Evolutionary conservation across 2,888 invertebrate genomes (phyloP), one percentile per base, ranked within the genome.

Genomic region (Linyphia triangularis): DNA sequence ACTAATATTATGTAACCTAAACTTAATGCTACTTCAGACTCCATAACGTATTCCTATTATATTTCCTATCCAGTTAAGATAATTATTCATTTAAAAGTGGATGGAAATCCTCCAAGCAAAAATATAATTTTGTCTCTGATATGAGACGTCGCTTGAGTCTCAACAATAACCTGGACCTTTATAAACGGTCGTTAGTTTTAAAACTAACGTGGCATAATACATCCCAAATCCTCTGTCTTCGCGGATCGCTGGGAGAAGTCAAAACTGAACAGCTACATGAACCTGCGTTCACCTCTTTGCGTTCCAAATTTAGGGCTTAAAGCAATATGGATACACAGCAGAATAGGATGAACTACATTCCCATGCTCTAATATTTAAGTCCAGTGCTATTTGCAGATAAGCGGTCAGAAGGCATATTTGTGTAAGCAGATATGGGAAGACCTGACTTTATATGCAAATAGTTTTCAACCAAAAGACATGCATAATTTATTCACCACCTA

Each of bases 401-500:
- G 72, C 63, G 72, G 51, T 81, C 69, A 33, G 81, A 69, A 33
- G 57, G 78, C 69, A 59, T 69, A 81, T 83, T 73, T 83, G 72
- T 63, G 72, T 59, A 73, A 73, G 83, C 63, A 63, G 83, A 83
- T 83, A 83, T 72, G 73, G 16, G 43, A 72, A 83, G 40, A 16
- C 59, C 40, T 28, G 43, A 57, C 81, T 69, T 69, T 81, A 67
- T 81, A 81, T 67, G 81, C 67, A 78, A 85, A 70, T 78, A 61
- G 63, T 70, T 78, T 85, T 69, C 43, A 22, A 43, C 78, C 69
- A 63, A 61, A 85, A 78, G 77, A 70, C 43, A 40, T 78, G 78
- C 51, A 78, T 85, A 85, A 78, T 28, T 85, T 85, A 85, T 85
- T 70, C 85, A 77, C 72, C 37, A 65, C 65, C 65, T 84, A 65